Conservation (phyloP, 2,888 invertebrate genomes). For the Margaritifera margaritifera region DNA sequence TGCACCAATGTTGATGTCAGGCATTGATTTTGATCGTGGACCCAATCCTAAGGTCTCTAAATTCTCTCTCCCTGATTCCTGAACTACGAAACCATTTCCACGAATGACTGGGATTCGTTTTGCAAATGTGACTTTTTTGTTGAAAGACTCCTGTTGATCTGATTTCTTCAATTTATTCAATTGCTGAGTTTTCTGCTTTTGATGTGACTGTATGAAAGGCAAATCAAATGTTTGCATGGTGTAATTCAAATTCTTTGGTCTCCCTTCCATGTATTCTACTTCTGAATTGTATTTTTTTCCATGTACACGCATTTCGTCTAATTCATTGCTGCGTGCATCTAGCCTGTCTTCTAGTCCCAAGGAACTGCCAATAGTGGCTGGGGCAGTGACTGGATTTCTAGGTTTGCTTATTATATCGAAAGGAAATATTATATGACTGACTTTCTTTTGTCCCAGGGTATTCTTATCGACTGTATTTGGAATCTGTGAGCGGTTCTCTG, state of each 20-base stretch:
- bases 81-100: constrained; percentile 36
- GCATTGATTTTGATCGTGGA: constrained; percentile 35
- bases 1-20: constrained; percentile 30
- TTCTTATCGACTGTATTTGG: too few relatives aligned
- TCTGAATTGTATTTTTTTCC: constrained; percentile 1
- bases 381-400: constrained; percentile 35
- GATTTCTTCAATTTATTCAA: constrained; percentile 17
- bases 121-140: constrained; percentile 38
- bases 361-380: constrained; percentile 19
- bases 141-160: constrained; percentile 16
- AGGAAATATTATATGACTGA: constrained; percentile 30
- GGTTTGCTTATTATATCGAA: constrained; percentile 27
- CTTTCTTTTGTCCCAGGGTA: neutral
- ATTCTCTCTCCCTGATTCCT: neutral
- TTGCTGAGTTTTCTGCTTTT: constrained; percentile 38
- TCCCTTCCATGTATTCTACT: constrained; percentile 1
- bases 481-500: constrained; percentile 9
- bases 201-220: constrained; percentile 40
- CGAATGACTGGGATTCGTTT: constrained; percentile 37
- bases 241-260: neutral
- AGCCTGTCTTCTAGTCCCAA: neutral
- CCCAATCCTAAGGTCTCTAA: constrained; percentile 15
- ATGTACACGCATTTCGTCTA: constrained; percentile 11
- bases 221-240: constrained; percentile 35
- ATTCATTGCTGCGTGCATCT: neutral